Percentiles rank a stretch among this genome's conserved stretches.
These are phyloP conservation scores for Smithornis capensis DNA, from an alignment of 2,113 vertebrate genomes.

Conservation along the genomic window DNA sequence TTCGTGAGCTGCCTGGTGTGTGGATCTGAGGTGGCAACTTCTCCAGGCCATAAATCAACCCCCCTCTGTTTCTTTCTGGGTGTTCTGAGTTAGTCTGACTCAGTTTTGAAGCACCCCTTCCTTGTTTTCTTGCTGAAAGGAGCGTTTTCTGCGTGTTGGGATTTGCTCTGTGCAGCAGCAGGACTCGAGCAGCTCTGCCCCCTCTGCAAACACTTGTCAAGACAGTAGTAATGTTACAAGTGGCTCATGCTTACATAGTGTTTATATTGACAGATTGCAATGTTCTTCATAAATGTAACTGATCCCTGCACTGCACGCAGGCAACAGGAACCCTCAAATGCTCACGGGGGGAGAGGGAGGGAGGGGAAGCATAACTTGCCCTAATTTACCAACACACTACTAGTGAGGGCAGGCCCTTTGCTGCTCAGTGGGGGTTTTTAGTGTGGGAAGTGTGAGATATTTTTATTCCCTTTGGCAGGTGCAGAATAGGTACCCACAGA, in stretches of 20 bases:
- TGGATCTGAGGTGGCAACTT: not conserved
- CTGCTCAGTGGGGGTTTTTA: rapidly evolving
- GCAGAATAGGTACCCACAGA: not conserved
- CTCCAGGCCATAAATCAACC: not conserved
- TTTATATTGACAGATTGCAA: constrained; percentile 68
- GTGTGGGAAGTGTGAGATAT: not conserved
- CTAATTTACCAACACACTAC: not conserved
- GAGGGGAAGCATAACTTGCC: constrained; percentile 47
- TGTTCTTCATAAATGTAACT: constrained; percentile 58
- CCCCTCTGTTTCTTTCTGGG: not conserved
- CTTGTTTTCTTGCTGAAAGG: not conserved
- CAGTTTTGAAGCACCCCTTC: not conserved
- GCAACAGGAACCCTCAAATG: constrained; percentile 65
- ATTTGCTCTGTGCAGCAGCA: not conserved
- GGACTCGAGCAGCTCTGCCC: not conserved
- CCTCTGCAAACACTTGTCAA: constrained; percentile 23
- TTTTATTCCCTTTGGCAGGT: not conserved
- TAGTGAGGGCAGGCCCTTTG: not conserved
- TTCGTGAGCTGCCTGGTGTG: not conserved
- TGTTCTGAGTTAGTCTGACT: not conserved
- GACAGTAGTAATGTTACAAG: constrained; percentile 40
- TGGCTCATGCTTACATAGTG: constrained; percentile 48
- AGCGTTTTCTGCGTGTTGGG: not conserved
- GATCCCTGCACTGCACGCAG: constrained; percentile 48
- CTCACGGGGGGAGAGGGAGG: not conserved